These are phyloP conservation scores for Rhinoptilus africanus DNA, from an alignment of 2,113 vertebrate genomes.

Conservation along the genomic window DNA sequence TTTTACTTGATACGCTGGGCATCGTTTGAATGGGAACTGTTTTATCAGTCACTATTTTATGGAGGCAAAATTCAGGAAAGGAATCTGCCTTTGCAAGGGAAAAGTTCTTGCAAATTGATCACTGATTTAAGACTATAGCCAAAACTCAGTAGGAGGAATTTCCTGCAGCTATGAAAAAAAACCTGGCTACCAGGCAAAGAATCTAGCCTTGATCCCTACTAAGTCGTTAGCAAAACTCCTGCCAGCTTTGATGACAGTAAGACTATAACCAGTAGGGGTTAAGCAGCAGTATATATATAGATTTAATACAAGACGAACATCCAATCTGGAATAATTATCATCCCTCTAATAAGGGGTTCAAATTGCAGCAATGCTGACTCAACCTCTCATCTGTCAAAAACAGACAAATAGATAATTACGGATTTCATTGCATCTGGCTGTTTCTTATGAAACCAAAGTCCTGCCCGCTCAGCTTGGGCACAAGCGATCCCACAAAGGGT, in stretches of 20 bases:
- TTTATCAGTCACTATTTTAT: slow-evolving; percentile 3
- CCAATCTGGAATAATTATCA: not conserved
- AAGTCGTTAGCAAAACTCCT: not conserved
- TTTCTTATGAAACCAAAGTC: not conserved
- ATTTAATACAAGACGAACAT: not conserved
- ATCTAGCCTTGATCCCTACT: not conserved
- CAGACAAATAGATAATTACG: not conserved
- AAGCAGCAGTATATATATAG: not conserved
- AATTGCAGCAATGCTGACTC: not conserved
- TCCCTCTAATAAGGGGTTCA: not conserved
- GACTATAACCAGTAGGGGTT: not conserved
- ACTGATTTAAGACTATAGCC: not conserved
- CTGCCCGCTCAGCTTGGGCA: not conserved
- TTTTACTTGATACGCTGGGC: not conserved
- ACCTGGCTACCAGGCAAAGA: not conserved
- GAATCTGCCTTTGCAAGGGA: slow-evolving; percentile 23
- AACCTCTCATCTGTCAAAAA: not conserved
- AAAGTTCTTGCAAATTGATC: not conserved
- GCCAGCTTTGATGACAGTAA: not conserved
- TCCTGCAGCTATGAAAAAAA: not conserved
- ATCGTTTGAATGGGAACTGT: not conserved
- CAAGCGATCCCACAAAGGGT: not conserved
- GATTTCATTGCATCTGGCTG: not conserved
- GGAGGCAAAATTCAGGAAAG: not conserved
- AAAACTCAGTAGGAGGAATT: slow-evolving; percentile 33